These are phyloP conservation scores for Diplodus sargus DNA, from an alignment of 2,797 vertebrate genomes.

Conservation along the genomic window DNA sequence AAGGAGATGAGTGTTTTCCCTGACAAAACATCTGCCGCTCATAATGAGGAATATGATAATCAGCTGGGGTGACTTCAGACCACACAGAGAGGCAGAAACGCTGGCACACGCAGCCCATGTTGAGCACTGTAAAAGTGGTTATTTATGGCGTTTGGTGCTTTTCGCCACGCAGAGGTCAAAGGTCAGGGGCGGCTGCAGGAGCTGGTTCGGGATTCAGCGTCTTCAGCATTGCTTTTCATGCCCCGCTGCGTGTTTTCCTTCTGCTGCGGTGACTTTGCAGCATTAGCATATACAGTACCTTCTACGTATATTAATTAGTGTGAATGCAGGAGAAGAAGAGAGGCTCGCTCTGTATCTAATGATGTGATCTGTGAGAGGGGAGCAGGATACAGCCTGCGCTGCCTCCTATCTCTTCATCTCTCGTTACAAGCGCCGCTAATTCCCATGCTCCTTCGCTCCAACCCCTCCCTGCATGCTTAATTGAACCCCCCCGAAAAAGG, in stretches of 20 bases:
- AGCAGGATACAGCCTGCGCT: not conserved
- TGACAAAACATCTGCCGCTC: slow-evolving; percentile 66
- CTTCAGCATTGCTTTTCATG: not conserved
- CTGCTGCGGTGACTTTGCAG: slow-evolving; percentile 36
- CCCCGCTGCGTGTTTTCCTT: slow-evolving; percentile 18
- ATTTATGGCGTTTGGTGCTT: not conserved
- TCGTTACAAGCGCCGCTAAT: slow-evolving; percentile 39
- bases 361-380: slow-evolving; percentile 34
- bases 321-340: slow-evolving; percentile 2
- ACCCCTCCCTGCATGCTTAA: slow-evolving; percentile 49
- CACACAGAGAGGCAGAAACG: slow-evolving; percentile 26
- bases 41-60: slow-evolving; percentile 66
- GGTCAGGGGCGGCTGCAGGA: slow-evolving; percentile 24
- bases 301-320: slow-evolving; percentile 43
- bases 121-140: not conserved
- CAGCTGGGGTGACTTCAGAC: slow-evolving; percentile 9
- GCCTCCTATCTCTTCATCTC: slow-evolving; percentile 57
- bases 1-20: slow-evolving; percentile 59
- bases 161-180: slow-evolving; percentile 30
- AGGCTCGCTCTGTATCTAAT: slow-evolving; percentile 27
- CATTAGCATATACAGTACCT: slow-evolving; percentile 31
- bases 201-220: not conserved
- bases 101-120: not conserved
- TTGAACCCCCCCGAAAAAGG: slow-evolving; percentile 36
- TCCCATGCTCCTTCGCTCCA: slow-evolving; percentile 41